These are phyloP conservation scores for Drosophila barbarae DNA, from an alignment of 2,888 invertebrate species.

Conservation along the genomic window DNA sequence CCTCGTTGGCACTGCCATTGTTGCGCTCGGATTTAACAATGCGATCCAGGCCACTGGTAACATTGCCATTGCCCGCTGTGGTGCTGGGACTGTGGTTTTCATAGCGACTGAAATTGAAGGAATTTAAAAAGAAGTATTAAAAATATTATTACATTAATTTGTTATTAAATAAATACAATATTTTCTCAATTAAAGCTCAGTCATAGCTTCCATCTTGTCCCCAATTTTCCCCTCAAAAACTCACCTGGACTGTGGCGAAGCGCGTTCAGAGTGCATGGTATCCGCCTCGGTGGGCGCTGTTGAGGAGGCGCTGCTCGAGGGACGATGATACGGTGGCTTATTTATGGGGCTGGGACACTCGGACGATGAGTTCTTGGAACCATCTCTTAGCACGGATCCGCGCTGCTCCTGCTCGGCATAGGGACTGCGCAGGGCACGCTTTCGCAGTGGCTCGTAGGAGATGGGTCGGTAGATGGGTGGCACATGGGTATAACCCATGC, in stretches of 20 bases:
- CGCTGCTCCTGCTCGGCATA: slow-evolving; percentile 80
- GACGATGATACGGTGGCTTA: slow-evolving; percentile 78
- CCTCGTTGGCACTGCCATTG: slow-evolving; percentile 79
- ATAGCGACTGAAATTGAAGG: too few relatives aligned
- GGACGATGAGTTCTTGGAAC: slow-evolving; percentile 79
- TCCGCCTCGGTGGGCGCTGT: slow-evolving; percentile 80
- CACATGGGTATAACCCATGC: slow-evolving; percentile 76
- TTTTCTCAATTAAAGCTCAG: not conserved
- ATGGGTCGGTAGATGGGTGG: slow-evolving; percentile 80
- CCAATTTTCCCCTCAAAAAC: not conserved
- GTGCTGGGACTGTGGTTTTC: slow-evolving; percentile 80
- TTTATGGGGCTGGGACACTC: slow-evolving; percentile 81
- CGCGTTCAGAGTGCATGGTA: slow-evolving; percentile 80
- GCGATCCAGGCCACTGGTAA: slow-evolving; percentile 71
- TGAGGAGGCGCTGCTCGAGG: slow-evolving; percentile 80
- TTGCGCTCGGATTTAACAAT: slow-evolving; percentile 79
- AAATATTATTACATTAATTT: not conserved
- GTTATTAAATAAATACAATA: not conserved
- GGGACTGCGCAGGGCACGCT: slow-evolving; percentile 82
- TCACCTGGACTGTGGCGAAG: slow-evolving; percentile 80
- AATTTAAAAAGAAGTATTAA: too few relatives aligned
- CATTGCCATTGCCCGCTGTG: slow-evolving; percentile 76
- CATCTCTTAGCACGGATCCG: slow-evolving; percentile 85
- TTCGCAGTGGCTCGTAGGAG: slow-evolving; percentile 81
- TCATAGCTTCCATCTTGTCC: not conserved